Conservation (phyloP, 2,888 invertebrate species). For the Apamea epomidion region DNA sequence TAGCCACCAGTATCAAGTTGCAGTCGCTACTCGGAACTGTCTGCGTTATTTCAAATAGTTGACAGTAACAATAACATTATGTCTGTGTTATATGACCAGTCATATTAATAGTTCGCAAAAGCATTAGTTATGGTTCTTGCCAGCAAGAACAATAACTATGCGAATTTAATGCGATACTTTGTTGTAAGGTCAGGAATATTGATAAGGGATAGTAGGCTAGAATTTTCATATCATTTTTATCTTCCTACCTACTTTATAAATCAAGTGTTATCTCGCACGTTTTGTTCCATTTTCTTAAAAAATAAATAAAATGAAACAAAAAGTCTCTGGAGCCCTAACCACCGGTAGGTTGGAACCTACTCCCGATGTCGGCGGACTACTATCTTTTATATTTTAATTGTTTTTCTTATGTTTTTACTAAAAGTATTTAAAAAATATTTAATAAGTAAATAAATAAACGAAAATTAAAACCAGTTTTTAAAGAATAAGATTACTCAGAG, state of each 20-base stretch:
- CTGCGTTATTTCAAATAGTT: conserved; percentile 28
- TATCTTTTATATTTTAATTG: too few relatives aligned
- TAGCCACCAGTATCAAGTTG: conserved; percentile 40
- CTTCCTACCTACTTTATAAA: neutral
- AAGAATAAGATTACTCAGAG: too few relatives aligned
- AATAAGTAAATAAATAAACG: too few relatives aligned
- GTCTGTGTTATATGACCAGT: conserved; percentile 12
- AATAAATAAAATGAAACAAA: too few relatives aligned
- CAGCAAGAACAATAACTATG: conserved; percentile 20
- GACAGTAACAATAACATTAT: conserved; percentile 44
- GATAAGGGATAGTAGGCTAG: neutral
- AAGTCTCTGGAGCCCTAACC: too few relatives aligned
- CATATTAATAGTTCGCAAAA: too few relatives aligned
- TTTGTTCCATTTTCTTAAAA: too few relatives aligned
- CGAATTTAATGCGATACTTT: conserved; percentile 32
- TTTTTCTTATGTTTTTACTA: too few relatives aligned
- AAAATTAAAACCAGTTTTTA: too few relatives aligned
- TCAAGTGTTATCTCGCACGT: neutral
- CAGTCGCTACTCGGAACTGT: conserved; percentile 45
- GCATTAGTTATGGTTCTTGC: neutral
- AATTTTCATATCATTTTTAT: neutral
- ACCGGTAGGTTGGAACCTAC: too few relatives aligned
- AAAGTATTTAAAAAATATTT: too few relatives aligned
- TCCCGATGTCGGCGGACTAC: too few relatives aligned
- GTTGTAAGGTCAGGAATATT: conserved; percentile 11